A percentile compares a stretch with the other conserved stretches of the same genome.
Evolutionary conservation across 2,888 invertebrate genomes (phyloP).

Genomic region (Urechis unicinctus): DNA sequence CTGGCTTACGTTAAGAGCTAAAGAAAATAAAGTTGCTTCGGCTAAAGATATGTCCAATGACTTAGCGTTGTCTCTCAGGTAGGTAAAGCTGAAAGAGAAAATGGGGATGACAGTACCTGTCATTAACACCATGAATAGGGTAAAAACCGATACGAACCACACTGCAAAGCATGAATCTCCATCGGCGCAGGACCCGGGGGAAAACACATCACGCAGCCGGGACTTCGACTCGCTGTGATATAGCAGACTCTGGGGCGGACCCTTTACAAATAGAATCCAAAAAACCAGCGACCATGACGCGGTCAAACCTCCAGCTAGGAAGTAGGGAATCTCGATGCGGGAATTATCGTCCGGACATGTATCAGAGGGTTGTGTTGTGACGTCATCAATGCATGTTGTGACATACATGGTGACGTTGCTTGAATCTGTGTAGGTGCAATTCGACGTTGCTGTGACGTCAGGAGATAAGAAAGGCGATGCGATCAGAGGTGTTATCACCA

Average conservation of each 20-base stretch:
- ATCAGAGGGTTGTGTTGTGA: too few species aligned
- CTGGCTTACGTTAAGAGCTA: background rate
- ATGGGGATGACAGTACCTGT: background rate
- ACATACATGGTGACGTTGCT: too few species aligned
- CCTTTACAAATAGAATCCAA: background rate
- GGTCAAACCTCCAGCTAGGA: background rate
- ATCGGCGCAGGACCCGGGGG: background rate
- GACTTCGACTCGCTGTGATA: background rate
- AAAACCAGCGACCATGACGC: background rate
- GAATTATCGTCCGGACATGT: background rate
- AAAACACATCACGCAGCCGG: background rate
- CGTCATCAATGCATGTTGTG: too few species aligned
- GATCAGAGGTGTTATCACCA: background rate
- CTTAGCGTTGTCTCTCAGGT: background rate
- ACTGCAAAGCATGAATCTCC: background rate
- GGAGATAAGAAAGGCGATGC: background rate
- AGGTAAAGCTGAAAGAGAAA: background rate
- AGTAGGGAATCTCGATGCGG: background rate
- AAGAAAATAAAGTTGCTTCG: background rate
- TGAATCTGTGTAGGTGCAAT: too few species aligned
- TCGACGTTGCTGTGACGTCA: too few species aligned
- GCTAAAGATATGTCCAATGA: background rate
- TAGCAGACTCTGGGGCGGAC: background rate
- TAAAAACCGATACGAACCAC: background rate
- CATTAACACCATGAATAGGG: background rate